phyloP scores from a whole-genome alignment of 2,113 vertebrate species.

The Engraulis encrasicolus region DNA sequence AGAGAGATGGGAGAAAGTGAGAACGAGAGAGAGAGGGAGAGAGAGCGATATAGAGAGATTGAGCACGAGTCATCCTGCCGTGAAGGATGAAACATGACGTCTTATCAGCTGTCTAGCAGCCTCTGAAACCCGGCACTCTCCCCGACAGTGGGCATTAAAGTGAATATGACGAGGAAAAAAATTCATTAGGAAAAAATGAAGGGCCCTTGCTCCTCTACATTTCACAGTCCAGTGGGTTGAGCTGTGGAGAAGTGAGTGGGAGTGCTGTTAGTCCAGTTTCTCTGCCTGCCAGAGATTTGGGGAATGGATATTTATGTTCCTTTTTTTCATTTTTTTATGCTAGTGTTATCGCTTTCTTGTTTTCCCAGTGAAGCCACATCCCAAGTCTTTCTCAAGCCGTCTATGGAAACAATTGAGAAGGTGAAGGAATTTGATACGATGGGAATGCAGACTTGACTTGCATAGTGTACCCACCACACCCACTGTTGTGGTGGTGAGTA shows the following conservation, averaged over 20 bases:
- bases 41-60: too few species aligned
- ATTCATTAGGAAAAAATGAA: conserved; percentile 40
- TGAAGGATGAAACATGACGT: conserved; percentile 38
- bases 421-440: background rate
- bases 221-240: conserved; percentile 3
- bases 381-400: background rate
- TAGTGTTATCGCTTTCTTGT: conserved; percentile 1
- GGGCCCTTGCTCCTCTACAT: conserved; percentile 5
- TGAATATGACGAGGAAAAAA: conserved; percentile 25
- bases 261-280: background rate
- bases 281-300: background rate
- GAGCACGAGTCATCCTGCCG: conserved; percentile 33
- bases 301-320: background rate
- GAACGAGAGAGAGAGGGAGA: too few species aligned
- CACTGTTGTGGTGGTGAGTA: background rate
- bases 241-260: background rate
- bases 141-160: conserved; percentile 28
- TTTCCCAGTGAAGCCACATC: background rate
- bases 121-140: conserved; percentile 30
- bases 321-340: conserved; percentile 9
- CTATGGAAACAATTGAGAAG: background rate
- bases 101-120: conserved; percentile 48
- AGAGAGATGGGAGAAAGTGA: background rate
- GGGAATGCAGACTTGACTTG: background rate
- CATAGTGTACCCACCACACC: background rate